phyloP scores from a whole-genome alignment of 1,140 invertebrate genomes.

The Aporrectodea caliginosa region DNA sequence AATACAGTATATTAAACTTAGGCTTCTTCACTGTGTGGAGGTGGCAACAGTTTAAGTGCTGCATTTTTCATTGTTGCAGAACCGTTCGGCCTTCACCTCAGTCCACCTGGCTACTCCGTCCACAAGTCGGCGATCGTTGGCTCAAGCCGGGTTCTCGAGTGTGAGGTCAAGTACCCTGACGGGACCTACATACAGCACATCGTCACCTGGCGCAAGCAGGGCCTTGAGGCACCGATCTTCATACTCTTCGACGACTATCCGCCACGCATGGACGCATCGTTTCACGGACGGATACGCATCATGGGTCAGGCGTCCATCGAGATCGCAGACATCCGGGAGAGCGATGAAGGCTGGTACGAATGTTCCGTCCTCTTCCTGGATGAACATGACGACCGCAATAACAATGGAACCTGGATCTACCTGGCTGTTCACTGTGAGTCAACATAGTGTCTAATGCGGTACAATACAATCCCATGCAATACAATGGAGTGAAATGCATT shows the following conservation, averaged over 20 bases:
- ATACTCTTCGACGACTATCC: constrained; percentile 81
- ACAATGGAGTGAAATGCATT: no score
- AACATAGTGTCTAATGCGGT: no score
- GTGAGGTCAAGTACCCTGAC: constrained; percentile 28
- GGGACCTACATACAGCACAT: constrained; percentile 29
- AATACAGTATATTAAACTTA: no score
- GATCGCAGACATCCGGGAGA: constrained; percentile 82
- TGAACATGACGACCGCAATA: constrained; percentile 81
- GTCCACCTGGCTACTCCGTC: no score
- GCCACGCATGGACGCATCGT: constrained; percentile 86
- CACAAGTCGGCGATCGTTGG: constrained; percentile 31
- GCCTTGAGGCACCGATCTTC: constrained; percentile 33
- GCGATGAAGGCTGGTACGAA: constrained; percentile 94
- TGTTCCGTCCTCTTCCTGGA: constrained; percentile 95
- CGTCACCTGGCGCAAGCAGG: constrained; percentile 32
- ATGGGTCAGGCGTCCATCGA: constrained; percentile 83
- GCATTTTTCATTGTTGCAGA: no score
- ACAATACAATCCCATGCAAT: no score
- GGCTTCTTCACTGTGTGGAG: no score
- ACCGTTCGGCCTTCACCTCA: no score
- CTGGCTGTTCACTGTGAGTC: constrained; percentile 83
- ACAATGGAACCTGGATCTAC: constrained; percentile 92
- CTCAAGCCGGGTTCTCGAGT: constrained; percentile 28
- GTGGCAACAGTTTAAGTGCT: no score
- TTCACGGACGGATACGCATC: constrained; percentile 81